Conservation (phyloP, 2,888 invertebrate species). For the Lycocerus yunnanus region DNA sequence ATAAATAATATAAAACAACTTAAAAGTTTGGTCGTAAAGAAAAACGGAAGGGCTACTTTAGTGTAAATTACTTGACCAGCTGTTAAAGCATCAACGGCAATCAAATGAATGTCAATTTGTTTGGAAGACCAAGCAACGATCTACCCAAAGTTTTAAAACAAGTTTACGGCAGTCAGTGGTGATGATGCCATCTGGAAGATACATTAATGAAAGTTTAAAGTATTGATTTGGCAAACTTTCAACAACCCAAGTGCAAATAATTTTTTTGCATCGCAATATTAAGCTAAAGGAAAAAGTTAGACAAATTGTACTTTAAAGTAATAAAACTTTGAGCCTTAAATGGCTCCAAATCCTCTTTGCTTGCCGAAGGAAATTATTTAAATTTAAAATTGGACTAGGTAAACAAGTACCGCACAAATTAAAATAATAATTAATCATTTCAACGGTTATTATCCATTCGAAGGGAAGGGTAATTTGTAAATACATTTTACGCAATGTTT, state of each 20-base stretch:
- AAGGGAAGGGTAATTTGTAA: not conserved
- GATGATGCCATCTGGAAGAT: constrained; percentile 29
- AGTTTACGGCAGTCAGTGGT: constrained; percentile 21
- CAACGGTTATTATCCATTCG: not conserved
- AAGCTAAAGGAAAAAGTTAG: not conserved
- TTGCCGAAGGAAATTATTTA: not conserved
- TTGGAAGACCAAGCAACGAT: constrained; percentile 23
- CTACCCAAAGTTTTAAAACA: constrained; percentile 30
- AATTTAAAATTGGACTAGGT: not conserved
- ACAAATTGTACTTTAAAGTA: not conserved
- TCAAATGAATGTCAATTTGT: constrained; percentile 31
- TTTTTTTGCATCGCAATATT: constrained; percentile 6
- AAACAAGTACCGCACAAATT: not conserved
- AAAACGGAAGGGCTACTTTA: constrained; percentile 3
- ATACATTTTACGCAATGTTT: not conserved
- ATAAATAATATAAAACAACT: not conserved
- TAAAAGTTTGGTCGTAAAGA: not conserved
- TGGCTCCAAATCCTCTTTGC: not conserved
- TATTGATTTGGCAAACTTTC: constrained; percentile 21
- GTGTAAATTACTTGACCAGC: constrained; percentile 27
- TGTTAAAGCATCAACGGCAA: constrained; percentile 30
- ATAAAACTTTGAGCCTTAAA: not conserved
- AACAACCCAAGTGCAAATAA: constrained; percentile 11
- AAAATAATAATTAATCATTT: not conserved
- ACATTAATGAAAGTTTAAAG: constrained; percentile 31